These are phyloP conservation scores for Silvanus unidentatus DNA, from an alignment of 2,888 invertebrate species.

Conservation along the genomic window DNA sequence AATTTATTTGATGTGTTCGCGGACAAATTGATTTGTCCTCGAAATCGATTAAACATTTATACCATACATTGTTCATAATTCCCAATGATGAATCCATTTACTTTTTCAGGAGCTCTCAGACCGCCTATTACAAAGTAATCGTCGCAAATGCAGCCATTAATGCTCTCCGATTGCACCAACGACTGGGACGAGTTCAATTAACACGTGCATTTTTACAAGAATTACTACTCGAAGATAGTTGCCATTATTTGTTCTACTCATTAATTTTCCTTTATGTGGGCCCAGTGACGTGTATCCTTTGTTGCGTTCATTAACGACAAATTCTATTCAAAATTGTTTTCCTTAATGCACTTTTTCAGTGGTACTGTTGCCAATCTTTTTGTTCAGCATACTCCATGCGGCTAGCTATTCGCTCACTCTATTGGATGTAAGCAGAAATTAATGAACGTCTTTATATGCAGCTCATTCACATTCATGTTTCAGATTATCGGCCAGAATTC, in stretches of 20 bases:
- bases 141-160: slow-evolving; percentile 92
- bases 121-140: slow-evolving; percentile 85
- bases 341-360: slow-evolving; percentile 51
- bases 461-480: slow-evolving; percentile 3
- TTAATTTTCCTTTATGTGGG: slow-evolving; percentile 87
- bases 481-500: slow-evolving; percentile 89
- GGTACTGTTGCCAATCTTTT: slow-evolving; percentile 81
- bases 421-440: slow-evolving; percentile 74
- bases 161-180: slow-evolving; percentile 89
- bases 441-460: no score
- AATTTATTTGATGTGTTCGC: no score
- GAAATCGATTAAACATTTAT: no score
- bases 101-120: slow-evolving; percentile 66
- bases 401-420: slow-evolving; percentile 86
- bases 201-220: slow-evolving; percentile 75
- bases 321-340: not conserved
- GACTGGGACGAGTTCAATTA: slow-evolving; percentile 78
- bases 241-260: slow-evolving; percentile 94
- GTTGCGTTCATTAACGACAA: not conserved
- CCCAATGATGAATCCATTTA: no score
- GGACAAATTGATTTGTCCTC: no score
- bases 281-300: slow-evolving; percentile 86
- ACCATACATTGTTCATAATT: no score
- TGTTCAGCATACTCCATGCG: slow-evolving; percentile 90
- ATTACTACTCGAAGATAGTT: slow-evolving; percentile 85